Evolutionary conservation across 2,888 invertebrate genomes (phyloP).

Genomic region (Oscheius myriophilus): DNA sequence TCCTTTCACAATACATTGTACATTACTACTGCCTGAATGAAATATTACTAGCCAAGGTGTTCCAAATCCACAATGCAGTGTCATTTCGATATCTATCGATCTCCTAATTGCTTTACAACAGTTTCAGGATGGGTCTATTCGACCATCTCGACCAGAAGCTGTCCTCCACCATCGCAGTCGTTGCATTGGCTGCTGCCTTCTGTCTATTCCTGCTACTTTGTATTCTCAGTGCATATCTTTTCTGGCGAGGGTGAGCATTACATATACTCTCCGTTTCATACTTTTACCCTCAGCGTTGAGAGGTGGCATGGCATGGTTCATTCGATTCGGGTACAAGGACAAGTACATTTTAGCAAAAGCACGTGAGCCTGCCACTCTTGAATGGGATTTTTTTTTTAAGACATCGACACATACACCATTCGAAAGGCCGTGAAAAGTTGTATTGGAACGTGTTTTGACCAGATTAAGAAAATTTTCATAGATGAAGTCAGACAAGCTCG

Average conservation of each 20-base stretch:
- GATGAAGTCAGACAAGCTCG: too few species aligned
- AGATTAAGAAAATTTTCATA: too few species aligned
- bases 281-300: too few species aligned
- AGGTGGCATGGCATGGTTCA: too few species aligned
- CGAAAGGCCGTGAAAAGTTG: too few species aligned
- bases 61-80: neutral
- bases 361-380: neutral
- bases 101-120: neutral
- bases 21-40: neutral
- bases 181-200: conserved; percentile 34
- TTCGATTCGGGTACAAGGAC: conserved; percentile 8
- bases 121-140: conserved; percentile 1
- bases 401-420: too few species aligned
- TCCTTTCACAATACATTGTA: neutral
- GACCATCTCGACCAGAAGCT: conserved; percentile 4
- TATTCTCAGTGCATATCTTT: conserved; percentile 34
- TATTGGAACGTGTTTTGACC: too few species aligned
- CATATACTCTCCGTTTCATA: neutral
- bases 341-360: conserved; percentile 9
- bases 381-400: too few species aligned
- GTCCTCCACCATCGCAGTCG: conserved; percentile 26
- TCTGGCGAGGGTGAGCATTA: conserved; percentile 31
- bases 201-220: conserved; percentile 37
- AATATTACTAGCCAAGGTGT: neutral
- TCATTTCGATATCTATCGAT: neutral